Conservation (phyloP, 2,888 invertebrate species). For the Lumbricus terrestris region DNA sequence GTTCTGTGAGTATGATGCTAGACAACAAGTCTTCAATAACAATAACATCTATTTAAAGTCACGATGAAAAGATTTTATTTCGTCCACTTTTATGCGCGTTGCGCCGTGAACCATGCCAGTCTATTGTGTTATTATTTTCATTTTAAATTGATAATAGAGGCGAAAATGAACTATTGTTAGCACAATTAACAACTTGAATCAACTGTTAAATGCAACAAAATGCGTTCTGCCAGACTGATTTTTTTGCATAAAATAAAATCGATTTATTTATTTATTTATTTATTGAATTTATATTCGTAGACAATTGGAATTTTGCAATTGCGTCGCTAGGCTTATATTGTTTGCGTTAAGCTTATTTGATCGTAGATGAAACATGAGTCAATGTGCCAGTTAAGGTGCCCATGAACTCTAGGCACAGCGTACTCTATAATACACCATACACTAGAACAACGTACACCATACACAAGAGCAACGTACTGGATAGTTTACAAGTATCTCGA, state of each 20-base stretch:
- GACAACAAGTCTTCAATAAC: background rate
- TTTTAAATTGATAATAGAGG: background rate
- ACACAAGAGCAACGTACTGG: too few relatives aligned
- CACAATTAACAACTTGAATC: background rate
- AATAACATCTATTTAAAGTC: background rate
- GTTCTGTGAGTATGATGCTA: background rate
- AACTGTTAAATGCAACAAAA: too few relatives aligned
- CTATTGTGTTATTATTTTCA: background rate
- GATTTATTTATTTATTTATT: too few relatives aligned
- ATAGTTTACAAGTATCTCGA: too few relatives aligned
- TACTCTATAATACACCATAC: too few relatives aligned
- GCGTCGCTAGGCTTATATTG: background rate
- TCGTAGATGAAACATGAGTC: background rate
- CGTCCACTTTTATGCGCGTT: background rate
- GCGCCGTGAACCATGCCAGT: background rate
- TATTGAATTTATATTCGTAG: background rate
- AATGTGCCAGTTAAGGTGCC: too few relatives aligned
- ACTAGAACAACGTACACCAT: too few relatives aligned
- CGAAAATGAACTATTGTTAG: background rate
- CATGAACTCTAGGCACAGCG: too few relatives aligned
- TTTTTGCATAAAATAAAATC: too few relatives aligned
- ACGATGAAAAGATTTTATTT: background rate
- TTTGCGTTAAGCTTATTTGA: background rate
- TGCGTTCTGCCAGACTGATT: too few relatives aligned
- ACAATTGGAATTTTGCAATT: background rate